phyloP scores from a whole-genome alignment of 2,797 vertebrate genomes.

The Acanthopagrus latus region DNA sequence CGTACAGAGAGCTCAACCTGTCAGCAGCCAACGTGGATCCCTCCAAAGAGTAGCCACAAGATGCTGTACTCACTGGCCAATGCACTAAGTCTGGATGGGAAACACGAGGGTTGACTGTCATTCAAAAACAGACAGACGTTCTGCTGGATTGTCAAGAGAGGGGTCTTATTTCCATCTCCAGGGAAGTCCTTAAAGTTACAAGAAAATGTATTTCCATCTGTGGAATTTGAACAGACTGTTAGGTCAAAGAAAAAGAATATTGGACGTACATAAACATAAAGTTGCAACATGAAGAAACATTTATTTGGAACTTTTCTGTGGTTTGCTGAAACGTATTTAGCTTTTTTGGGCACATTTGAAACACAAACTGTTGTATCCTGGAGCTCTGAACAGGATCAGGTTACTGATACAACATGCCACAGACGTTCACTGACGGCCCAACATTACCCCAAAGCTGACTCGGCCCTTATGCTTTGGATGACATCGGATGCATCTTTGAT shows the following conservation, averaged over 20 bases:
- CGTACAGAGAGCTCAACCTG: conserved; percentile 91
- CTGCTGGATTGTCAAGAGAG: neutral
- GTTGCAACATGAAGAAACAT: too few relatives aligned
- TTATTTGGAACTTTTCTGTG: too few relatives aligned
- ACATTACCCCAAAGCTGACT: too few relatives aligned
- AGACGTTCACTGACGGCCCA: too few relatives aligned
- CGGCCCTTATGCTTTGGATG: neutral
- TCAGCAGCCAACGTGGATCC: conserved; percentile 87
- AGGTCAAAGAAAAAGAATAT: too few relatives aligned
- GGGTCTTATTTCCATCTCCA: neutral
- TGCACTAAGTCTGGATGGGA: conserved; percentile 61
- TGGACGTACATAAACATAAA: too few relatives aligned
- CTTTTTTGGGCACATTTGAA: too few relatives aligned
- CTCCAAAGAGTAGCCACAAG: conserved; percentile 85
- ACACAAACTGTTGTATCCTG: too few relatives aligned
- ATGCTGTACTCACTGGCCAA: conserved; percentile 86
- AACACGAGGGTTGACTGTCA: conserved; percentile 60
- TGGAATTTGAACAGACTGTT: neutral
- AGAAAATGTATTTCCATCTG: too few relatives aligned
- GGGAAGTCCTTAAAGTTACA: neutral
- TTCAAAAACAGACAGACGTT: conserved; percentile 17
- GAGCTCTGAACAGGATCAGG: too few relatives aligned
- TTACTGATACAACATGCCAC: too few relatives aligned
- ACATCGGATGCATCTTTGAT: neutral
- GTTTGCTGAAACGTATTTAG: too few relatives aligned